Conservation (phyloP, 2,113 vertebrate species). For the Phylloscopus trochilus region DNA sequence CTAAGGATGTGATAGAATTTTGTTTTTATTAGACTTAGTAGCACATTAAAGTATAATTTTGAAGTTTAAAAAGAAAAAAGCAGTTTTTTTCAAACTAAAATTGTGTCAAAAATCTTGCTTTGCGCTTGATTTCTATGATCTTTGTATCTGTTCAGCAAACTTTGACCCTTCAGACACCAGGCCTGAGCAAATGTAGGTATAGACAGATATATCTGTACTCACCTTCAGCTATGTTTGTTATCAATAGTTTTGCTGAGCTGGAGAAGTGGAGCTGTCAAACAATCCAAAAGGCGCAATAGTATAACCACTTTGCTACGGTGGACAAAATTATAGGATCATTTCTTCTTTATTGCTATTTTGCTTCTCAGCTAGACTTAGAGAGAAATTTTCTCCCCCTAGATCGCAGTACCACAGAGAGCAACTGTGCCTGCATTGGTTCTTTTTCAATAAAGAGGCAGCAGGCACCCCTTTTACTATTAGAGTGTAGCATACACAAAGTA, state of each 20-base stretch:
- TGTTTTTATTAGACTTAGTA: not conserved
- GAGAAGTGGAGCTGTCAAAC: slow-evolving; percentile 42
- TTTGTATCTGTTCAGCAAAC: slow-evolving; percentile 3
- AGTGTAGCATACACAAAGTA: not conserved
- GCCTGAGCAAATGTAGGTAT: not conserved
- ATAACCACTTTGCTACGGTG: not conserved
- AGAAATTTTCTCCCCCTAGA: not conserved
- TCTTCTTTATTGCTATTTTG: not conserved
- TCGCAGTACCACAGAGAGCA: not conserved
- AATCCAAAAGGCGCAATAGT: slow-evolving; percentile 11
- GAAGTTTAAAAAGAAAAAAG: not conserved
- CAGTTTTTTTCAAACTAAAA: not conserved
- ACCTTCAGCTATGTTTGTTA: not conserved
- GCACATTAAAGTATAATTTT: not conserved
- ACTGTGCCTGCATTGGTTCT: not conserved
- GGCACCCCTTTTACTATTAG: not conserved
- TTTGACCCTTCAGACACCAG: not conserved
- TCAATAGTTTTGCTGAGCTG: slow-evolving; percentile 16
- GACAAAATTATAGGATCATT: not conserved
- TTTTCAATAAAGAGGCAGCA: not conserved
- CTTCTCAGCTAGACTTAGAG: not conserved
- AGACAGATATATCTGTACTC: not conserved
- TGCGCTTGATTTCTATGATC: not conserved
- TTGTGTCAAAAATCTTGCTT: not conserved
- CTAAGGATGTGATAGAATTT: not conserved